Conservation (phyloP, 2,888 invertebrate genomes). For the Eulithis testata region DNA sequence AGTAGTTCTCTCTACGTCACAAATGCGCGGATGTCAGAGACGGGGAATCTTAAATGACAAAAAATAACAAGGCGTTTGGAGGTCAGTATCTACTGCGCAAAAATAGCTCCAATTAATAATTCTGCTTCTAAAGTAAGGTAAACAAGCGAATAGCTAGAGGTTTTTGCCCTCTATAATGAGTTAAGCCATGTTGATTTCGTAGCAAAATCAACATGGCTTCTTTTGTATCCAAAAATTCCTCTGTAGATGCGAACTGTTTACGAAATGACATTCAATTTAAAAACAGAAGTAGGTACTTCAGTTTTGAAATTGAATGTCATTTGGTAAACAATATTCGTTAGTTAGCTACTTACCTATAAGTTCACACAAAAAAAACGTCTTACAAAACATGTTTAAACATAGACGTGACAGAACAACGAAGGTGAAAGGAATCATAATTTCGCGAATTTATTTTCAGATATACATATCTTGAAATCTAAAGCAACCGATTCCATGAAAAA, state of each 20-base stretch:
- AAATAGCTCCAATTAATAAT: too few species aligned
- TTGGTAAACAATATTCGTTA: too few species aligned
- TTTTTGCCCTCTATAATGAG: slow-evolving; percentile 3
- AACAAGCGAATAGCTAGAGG: slow-evolving; percentile 2
- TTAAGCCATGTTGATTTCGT: neutral
- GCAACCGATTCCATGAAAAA: too few species aligned
- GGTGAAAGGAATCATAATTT: neutral
- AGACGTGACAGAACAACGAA: neutral
- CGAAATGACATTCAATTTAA: neutral
- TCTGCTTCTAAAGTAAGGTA: neutral
- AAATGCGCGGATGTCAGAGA: slow-evolving; percentile 3
- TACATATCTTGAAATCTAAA: too few species aligned
- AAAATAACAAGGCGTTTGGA: neutral
- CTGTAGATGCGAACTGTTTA: neutral
- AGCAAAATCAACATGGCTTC: neutral
- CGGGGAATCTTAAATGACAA: slow-evolving; percentile 10
- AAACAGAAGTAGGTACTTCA: neutral
- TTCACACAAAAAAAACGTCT: too few species aligned
- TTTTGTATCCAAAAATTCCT: neutral
- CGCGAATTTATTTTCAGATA: neutral
- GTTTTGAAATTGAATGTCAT: too few species aligned
- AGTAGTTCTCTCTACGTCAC: slow-evolving; percentile 9
- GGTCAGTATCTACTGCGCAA: neutral
- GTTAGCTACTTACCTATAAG: too few species aligned
- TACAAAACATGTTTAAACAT: too few species aligned